A percentile compares a stretch with the other conserved stretches of the same genome.
Conservation (phyloP, 2,888 invertebrate genomes). For the Pimpla rufipes region DNA sequence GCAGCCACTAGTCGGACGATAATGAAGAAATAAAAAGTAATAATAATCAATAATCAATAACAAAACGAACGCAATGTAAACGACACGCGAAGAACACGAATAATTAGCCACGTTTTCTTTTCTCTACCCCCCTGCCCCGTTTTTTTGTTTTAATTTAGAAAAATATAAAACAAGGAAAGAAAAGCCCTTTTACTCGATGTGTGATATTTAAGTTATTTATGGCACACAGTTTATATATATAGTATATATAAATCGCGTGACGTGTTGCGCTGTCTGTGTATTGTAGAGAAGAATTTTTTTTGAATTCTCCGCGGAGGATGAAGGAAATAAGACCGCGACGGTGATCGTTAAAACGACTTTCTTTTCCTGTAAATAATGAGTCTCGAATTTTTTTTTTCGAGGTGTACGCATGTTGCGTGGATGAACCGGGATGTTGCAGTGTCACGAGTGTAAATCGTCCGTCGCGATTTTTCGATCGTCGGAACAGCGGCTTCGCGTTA, state of each 20-base stretch:
- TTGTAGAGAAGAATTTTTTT: constrained; percentile 31
- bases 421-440: constrained; percentile 19
- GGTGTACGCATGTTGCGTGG: constrained; percentile 6
- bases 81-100: constrained; percentile 58
- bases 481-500: constrained; percentile 36
- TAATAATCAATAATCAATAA: constrained; percentile 18
- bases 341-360: constrained; percentile 53
- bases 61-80: constrained; percentile 28
- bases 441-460: constrained; percentile 10
- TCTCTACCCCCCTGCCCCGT: background rate
- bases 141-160: constrained; percentile 8
- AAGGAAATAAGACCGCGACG: constrained; percentile 11
- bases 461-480: constrained; percentile 2
- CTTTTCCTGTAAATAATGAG: constrained; percentile 59
- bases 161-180: constrained; percentile 38
- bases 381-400: background rate
- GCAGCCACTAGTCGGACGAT: constrained; percentile 66
- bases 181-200: constrained; percentile 72
- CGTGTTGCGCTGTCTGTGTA: constrained; percentile 48
- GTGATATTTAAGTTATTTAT: constrained; percentile 76
- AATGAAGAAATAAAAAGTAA: constrained; percentile 40
- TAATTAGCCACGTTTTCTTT: constrained; percentile 32
- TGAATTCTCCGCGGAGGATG: background rate
- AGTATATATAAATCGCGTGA: constrained; percentile 43
- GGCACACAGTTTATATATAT: constrained; percentile 56